Evolutionary conservation across 2,113 vertebrate genomes (phyloP).

Genomic region (Eira barbara): DNA sequence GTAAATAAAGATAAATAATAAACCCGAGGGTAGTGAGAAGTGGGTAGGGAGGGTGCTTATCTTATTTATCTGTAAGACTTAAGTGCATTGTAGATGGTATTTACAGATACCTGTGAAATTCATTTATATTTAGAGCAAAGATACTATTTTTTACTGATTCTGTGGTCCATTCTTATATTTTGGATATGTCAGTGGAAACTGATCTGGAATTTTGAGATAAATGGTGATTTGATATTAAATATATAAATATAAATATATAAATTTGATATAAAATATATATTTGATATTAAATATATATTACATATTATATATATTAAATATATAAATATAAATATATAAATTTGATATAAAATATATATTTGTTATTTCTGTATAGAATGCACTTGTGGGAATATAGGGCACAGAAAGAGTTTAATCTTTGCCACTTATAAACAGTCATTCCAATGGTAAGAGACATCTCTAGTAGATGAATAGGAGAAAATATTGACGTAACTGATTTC

Average conservation of each 20-base stretch:
- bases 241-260: no score
- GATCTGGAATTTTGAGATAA: neutral
- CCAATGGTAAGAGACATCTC: neutral
- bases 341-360: neutral
- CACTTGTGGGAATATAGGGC: neutral
- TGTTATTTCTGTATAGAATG: neutral
- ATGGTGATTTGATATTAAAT: neutral
- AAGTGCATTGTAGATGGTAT: neutral
- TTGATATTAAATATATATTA: neutral
- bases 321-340: no score
- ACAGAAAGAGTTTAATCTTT: neutral
- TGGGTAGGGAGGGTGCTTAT: neutral
- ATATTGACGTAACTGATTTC: neutral
- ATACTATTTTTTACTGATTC: neutral
- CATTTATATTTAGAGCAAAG: neutral
- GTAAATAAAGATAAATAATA: constrained; percentile 2
- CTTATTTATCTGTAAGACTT: constrained; percentile 1
- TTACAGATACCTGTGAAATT: neutral
- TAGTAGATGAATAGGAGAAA: neutral
- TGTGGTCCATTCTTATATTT: neutral
- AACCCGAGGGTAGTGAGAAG: neutral
- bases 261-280: neutral
- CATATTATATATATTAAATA: no score
- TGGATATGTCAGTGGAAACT: neutral
- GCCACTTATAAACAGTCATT: neutral